phyloP scores from a whole-genome alignment of 2,113 vertebrate genomes.

The Pristiophorus japonicus region DNA sequence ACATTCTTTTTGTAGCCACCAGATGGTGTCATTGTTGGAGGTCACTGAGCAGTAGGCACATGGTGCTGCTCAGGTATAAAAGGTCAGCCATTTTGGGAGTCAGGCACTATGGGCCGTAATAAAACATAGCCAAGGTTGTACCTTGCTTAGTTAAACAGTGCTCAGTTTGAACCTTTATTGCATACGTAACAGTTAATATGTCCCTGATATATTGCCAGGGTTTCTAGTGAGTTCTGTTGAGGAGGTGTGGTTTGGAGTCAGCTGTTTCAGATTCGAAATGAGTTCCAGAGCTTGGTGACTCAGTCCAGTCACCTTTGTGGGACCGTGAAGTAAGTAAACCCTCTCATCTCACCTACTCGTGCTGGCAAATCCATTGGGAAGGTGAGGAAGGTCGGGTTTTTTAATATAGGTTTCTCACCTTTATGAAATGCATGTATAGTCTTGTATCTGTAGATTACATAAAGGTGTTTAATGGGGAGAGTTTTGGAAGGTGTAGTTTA shows the following conservation, averaged over 20 bases:
- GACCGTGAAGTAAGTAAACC: neutral
- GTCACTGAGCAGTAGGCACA: too few species aligned
- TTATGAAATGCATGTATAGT: neutral
- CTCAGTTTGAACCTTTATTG: too few species aligned
- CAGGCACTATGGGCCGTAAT: too few species aligned
- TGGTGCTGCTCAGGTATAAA: too few species aligned
- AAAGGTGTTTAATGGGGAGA: neutral
- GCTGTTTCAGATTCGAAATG: neutral
- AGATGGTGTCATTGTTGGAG: too few species aligned
- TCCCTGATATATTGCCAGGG: neutral
- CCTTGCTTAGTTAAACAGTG: too few species aligned
- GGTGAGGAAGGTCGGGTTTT: neutral
- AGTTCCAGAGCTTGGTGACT: neutral
- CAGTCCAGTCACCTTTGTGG: neutral
- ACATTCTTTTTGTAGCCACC: too few species aligned
- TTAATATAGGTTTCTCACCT: neutral
- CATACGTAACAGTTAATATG: too few species aligned
- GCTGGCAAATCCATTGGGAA: neutral
- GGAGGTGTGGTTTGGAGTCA: slow-evolving; percentile 3
- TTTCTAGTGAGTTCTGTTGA: neutral
- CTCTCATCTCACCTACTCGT: neutral
- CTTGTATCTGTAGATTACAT: neutral
- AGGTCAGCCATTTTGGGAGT: too few species aligned
- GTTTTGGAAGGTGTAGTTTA: neutral
- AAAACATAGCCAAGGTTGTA: too few species aligned